Conservation (phyloP, 2,888 invertebrate species). For the Germaria angustata region DNA sequence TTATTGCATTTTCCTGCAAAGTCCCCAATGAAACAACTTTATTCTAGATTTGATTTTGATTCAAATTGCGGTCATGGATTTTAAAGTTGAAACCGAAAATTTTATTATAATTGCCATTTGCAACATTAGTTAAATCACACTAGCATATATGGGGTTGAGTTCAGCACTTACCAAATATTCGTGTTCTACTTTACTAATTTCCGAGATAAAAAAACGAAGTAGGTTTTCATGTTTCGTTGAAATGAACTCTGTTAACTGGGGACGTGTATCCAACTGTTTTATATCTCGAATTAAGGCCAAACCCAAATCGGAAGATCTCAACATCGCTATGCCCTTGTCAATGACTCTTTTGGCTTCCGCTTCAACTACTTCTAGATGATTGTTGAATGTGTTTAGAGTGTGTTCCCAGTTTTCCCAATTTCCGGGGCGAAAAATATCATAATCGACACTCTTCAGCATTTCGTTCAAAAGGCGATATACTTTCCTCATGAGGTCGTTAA, state of each 20-base stretch:
- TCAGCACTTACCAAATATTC: slow-evolving; percentile 84
- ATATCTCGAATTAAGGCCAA: slow-evolving; percentile 90
- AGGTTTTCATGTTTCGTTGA: slow-evolving; percentile 91
- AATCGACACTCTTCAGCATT: slow-evolving; percentile 88
- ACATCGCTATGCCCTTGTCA: slow-evolving; percentile 90
- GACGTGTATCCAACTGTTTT: slow-evolving; percentile 88
- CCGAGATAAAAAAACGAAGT: slow-evolving; percentile 91
- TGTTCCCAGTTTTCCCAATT: slow-evolving; percentile 93
- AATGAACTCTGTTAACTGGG: slow-evolving; percentile 86
- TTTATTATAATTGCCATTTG: too few relatives aligned
- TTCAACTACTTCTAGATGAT: slow-evolving; percentile 87
- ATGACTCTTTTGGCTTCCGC: slow-evolving; percentile 91
- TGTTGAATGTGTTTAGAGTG: slow-evolving; percentile 88
- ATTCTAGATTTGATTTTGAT: too few relatives aligned
- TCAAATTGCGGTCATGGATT: too few relatives aligned
- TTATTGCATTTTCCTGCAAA: too few relatives aligned
- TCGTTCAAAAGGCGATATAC: slow-evolving; percentile 89
- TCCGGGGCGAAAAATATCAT: slow-evolving; percentile 89
- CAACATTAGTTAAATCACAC: too few relatives aligned
- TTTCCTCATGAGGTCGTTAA: slow-evolving; percentile 90
- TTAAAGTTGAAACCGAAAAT: too few relatives aligned
- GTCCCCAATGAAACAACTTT: too few relatives aligned
- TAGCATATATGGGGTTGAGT: too few relatives aligned
- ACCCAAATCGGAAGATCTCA: slow-evolving; percentile 91
- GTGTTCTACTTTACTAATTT: slow-evolving; percentile 87